Evolutionary conservation across 1,140 invertebrate species (phyloP).

Genomic region (Amphibalanus amphitrite): DNA sequence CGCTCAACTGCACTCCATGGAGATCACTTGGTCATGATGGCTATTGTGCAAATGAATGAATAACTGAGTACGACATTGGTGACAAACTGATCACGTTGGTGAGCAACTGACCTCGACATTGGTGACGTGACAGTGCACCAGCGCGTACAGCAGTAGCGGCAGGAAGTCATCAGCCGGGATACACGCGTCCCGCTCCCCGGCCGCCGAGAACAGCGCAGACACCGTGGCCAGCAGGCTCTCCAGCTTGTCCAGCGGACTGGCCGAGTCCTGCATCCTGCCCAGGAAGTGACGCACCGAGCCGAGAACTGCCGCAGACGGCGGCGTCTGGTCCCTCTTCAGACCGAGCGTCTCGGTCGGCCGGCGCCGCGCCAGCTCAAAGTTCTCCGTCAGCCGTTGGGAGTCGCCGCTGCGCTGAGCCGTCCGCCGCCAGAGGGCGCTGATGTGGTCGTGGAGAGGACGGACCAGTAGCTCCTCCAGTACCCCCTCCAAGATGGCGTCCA

Average conservation of each 20-base stretch:
- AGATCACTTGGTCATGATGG: too few species aligned
- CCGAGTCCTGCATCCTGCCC: conserved; percentile 65
- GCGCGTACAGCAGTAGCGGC: conserved; percentile 67
- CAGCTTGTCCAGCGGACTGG: conserved; percentile 82
- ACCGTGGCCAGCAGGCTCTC: conserved; percentile 73
- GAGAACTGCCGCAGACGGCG: conserved; percentile 52
- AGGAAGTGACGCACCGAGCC: conserved; percentile 62
- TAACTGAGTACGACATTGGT: too few species aligned
- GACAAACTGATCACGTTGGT: too few species aligned
- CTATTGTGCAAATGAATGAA: too few species aligned
- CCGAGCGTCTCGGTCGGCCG: conserved; percentile 6
- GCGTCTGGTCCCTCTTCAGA: conserved; percentile 47
- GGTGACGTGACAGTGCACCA: conserved; percentile 45
- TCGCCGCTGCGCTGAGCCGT: conserved; percentile 5
- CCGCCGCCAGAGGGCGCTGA: not conserved
- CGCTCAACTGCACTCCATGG: too few species aligned
- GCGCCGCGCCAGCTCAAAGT: conserved; percentile 7
- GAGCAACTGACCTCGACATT: not conserved
- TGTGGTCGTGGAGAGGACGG: conserved; percentile 38
- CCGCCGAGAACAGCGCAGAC: conserved; percentile 46
- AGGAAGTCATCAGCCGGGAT: conserved; percentile 56
- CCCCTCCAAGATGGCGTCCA: conserved; percentile 81
- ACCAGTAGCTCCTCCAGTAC: conserved; percentile 81
- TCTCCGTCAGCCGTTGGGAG: conserved; percentile 9
- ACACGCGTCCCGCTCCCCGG: not conserved